These are phyloP conservation scores for Drosophila nasuta DNA, from an alignment of 1,140 invertebrate genomes.

Conservation along the genomic window DNA sequence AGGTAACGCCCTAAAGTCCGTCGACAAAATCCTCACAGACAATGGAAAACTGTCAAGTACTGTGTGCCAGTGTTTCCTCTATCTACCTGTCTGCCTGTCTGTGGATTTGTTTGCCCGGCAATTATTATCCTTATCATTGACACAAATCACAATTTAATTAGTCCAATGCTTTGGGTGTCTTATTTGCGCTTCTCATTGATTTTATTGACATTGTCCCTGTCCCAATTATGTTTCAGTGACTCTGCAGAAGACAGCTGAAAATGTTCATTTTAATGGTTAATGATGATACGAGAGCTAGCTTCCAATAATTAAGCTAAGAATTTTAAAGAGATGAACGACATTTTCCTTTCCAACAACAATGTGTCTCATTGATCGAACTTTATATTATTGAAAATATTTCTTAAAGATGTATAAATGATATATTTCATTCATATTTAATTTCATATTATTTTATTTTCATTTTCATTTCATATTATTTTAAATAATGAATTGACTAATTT, in stretches of 20 bases:
- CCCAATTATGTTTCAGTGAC: background rate
- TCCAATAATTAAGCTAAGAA: background rate
- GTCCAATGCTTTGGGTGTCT: conserved; percentile 67
- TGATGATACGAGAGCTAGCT: background rate
- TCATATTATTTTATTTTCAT: no score
- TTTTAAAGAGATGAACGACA: no score
- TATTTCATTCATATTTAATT: no score
- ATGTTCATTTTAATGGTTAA: background rate
- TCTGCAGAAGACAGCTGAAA: background rate
- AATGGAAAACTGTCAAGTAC: conserved; percentile 49
- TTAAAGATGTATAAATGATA: no score
- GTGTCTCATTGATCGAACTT: no score
- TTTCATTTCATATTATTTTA: no score
- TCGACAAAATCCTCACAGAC: background rate
- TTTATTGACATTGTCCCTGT: conserved; percentile 65
- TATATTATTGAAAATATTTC: no score
- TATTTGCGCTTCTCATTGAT: conserved; percentile 75
- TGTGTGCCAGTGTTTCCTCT: conserved; percentile 25
- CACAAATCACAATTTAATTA: conserved; percentile 82
- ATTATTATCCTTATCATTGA: conserved; percentile 80
- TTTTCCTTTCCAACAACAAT: no score
- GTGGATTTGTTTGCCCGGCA: conserved; percentile 74
- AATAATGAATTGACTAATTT: no score
- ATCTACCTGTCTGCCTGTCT: conserved; percentile 5
- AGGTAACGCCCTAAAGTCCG: conserved; percentile 54